Evolutionary conservation across 2,888 invertebrate genomes (phyloP), one percentile per base, ranked within the genome.

Genomic region (Trissolcus japonicus): DNA sequence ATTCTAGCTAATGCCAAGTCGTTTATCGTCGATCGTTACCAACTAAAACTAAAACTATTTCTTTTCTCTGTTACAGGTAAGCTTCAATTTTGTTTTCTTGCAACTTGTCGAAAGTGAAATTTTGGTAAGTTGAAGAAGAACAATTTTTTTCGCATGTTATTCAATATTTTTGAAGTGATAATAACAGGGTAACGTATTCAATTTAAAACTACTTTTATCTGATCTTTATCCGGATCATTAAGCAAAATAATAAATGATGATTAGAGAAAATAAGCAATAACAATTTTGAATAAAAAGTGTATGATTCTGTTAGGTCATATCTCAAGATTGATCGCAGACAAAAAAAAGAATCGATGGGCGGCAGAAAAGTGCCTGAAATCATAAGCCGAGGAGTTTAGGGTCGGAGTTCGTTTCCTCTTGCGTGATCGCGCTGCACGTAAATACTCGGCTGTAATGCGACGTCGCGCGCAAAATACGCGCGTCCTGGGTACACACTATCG

Each of bases 371-470:
- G 40, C 21, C 48, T 48, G 60, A 48, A 67, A 40, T 46, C 43
- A 59, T 40, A 48, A 43, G 57, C 25, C 59, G 50, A 48, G 41
- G 68, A 78, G 72, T 75, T 68, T 68, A 65, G 56, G 74, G 56
- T 73, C 56, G 72, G 46, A 74, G 75, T 68, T 60, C 50, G 62
- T 57, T 76, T 69, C 65, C 57, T 54, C 50, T 78, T 73, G 76
- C 76, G 79, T 80, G 80, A 40, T 66, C 46, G 13, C 61, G 35
- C 46, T 63, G 21, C 68, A 65, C 65, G 67, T 65, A 50, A 61
- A n/a, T 55, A 67, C 43, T 75, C 77, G 72, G 77, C 72, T 77
- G 75, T 80, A 75, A 76, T 65, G 75, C 68, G 67, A 68, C 60
- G 72, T 67, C 57, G 53, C 75, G 66, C 35, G 40, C 67, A 77